Conservation (phyloP, 2,113 vertebrate species). For the zebrafish (Danio rerio) region GRCz12tu NC_133184.1:52408501-52409000, state of each 20-base stretch:
- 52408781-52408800: not conserved
- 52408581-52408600: no score
- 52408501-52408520: no score
- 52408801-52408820: conserved; percentile 4
- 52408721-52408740: conserved; percentile 12
- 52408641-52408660: no score
- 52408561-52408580: no score
- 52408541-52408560: no score
- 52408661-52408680: no score
- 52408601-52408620: no score
- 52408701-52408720: not conserved
- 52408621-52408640: no score
- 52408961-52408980: conserved; percentile 17
- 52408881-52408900: conserved; percentile 26
- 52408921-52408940: conserved; percentile 44
- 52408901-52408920: conserved; percentile 37
- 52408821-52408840: conserved; percentile 28
- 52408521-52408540: no score
- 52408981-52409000: conserved; percentile 31
- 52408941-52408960: conserved; percentile 23
- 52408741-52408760: conserved; percentile 10
- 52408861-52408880: conserved; percentile 40
- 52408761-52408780: conserved; percentile 1
- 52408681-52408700: not conserved
- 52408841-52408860: conserved; percentile 30